These are phyloP conservation scores for Plagodis pulveraria DNA, from an alignment of 2,888 invertebrate species.

Conservation along the genomic window DNA sequence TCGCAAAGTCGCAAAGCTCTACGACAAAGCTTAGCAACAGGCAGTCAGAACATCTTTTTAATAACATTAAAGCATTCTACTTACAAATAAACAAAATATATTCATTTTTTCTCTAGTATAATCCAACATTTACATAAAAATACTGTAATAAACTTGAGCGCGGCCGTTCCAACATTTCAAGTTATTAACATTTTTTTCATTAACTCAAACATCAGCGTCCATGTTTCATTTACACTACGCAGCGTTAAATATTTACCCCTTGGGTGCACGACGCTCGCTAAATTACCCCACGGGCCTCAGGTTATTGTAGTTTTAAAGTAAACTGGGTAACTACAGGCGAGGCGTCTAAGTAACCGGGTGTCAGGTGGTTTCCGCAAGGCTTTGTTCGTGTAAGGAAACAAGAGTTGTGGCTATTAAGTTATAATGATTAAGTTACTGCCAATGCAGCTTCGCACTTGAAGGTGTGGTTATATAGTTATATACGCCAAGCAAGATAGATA, in stretches of 20 bases:
- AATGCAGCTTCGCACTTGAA: too few species aligned
- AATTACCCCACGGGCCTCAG: conserved; percentile 4
- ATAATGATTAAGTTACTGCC: too few species aligned
- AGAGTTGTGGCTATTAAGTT: not conserved
- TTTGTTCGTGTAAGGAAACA: not conserved
- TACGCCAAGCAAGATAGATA: too few species aligned
- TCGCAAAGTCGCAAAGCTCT: too few species aligned
- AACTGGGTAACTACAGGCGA: conserved; percentile 7
- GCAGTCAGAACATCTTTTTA: too few species aligned
- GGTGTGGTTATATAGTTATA: too few species aligned
- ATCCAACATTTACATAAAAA: too few species aligned
- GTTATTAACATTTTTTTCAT: conserved; percentile 30
- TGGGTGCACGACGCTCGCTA: conserved; percentile 5
- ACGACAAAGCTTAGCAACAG: too few species aligned
- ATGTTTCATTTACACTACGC: conserved; percentile 25
- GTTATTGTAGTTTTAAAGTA: conserved; percentile 35
- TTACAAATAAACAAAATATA: too few species aligned
- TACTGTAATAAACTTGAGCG: conserved; percentile 3
- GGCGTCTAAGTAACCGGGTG: conserved; percentile 7
- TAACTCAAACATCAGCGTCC: conserved; percentile 23
- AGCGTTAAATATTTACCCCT: conserved; percentile 38
- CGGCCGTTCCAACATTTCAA: conserved; percentile 9
- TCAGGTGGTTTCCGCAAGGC: not conserved
- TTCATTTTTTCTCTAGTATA: too few species aligned
- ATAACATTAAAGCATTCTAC: too few species aligned